These are phyloP conservation scores for Protosalanx chinensis DNA, from an alignment of 2,797 vertebrate genomes.

Conservation along the genomic window DNA sequence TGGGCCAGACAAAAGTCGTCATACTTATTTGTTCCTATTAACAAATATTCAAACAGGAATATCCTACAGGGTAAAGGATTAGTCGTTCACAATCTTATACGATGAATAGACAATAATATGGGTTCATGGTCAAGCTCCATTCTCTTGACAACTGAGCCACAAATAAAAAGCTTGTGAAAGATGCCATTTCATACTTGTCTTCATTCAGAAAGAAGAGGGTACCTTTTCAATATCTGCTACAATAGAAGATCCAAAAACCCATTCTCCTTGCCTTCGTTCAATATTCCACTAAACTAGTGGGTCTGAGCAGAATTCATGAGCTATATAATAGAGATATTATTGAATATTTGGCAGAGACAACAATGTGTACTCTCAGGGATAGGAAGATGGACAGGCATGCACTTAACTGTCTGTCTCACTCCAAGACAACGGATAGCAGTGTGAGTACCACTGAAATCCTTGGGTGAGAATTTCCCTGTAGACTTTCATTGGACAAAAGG, in stretches of 20 bases:
- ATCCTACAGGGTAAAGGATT: constrained; percentile 36
- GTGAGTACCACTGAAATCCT: not conserved
- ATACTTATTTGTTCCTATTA: constrained; percentile 14
- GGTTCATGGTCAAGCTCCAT: constrained; percentile 35
- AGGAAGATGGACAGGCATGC: not conserved
- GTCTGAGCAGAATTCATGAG: not conserved
- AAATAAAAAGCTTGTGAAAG: not conserved
- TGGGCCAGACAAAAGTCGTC: constrained; percentile 46
- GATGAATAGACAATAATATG: constrained; percentile 36
- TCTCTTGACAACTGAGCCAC: not conserved
- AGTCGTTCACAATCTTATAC: constrained; percentile 41
- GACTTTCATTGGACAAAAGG: constrained; percentile 18
- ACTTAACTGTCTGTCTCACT: not conserved
- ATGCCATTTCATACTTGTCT: not conserved
- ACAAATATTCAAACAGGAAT: constrained; percentile 27
- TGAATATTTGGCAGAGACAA: not conserved
- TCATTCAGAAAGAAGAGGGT: not conserved
- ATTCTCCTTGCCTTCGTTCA: not conserved
- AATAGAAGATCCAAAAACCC: not conserved
- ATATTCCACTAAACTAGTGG: not conserved
- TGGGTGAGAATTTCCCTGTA: not conserved
- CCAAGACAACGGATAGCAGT: not conserved
- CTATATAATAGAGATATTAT: not conserved
- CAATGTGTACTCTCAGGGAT: not conserved
- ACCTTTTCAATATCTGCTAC: not conserved